These are phyloP conservation scores for Formica exsecta DNA, from an alignment of 1,140 invertebrate genomes.

Conservation along the genomic window DNA sequence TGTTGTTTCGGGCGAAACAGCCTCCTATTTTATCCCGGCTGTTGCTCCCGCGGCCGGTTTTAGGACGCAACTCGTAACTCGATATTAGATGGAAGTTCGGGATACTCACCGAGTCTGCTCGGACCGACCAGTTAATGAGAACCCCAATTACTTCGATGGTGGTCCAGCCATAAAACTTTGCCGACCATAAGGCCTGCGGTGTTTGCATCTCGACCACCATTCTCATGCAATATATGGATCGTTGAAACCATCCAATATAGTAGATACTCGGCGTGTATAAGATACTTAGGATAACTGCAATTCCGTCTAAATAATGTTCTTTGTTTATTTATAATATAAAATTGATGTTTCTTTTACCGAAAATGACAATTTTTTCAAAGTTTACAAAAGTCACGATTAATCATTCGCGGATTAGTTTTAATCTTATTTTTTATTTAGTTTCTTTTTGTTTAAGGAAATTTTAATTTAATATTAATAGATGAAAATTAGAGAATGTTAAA, in stretches of 20 bases:
- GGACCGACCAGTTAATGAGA: slow-evolving; percentile 56
- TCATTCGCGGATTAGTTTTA: background rate
- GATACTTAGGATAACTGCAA: background rate
- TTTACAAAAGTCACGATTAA: background rate
- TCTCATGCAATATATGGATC: background rate
- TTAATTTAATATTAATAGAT: background rate
- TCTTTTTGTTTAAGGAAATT: background rate
- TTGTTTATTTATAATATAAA: background rate
- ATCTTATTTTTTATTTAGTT: too few species aligned
- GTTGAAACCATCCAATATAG: background rate
- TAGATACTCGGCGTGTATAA: background rate
- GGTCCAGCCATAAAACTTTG: slow-evolving; percentile 62
- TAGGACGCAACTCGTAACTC: slow-evolving; percentile 58
- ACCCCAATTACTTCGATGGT: slow-evolving; percentile 54
- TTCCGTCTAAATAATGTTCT: background rate
- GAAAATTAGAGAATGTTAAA: background rate
- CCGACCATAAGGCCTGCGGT: slow-evolving; percentile 1
- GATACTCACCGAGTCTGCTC: slow-evolving; percentile 24
- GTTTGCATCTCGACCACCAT: slow-evolving; percentile 32
- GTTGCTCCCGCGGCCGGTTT: slow-evolving; percentile 25
- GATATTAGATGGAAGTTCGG: slow-evolving; percentile 53
- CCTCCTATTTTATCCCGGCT: slow-evolving; percentile 31
- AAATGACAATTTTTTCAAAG: background rate
- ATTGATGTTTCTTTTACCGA: background rate
- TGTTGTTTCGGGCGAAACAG: slow-evolving; percentile 8